These are phyloP conservation scores for Psilopsiagon aurifrons DNA, from an alignment of 2,113 vertebrate species.

Conservation along the genomic window DNA sequence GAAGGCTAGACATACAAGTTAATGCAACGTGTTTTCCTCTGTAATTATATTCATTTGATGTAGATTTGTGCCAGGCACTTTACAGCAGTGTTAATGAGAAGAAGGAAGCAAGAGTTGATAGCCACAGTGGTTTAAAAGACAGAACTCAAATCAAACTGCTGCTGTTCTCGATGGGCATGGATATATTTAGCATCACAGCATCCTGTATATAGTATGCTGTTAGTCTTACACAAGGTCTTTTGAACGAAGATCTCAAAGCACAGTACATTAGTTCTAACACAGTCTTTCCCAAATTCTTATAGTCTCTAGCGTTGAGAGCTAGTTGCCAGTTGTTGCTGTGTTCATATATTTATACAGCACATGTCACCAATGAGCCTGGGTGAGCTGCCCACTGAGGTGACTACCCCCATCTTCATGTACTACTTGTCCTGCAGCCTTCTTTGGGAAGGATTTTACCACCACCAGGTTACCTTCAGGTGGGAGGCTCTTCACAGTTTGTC, in stretches of 20 bases:
- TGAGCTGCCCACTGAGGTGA: background rate
- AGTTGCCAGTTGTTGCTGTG: background rate
- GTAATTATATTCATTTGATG: slow-evolving; percentile 52
- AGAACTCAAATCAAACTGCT: background rate
- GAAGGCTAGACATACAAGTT: background rate
- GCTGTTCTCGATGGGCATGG: background rate
- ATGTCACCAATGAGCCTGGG: background rate
- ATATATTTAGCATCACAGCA: slow-evolving; percentile 34
- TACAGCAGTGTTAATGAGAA: slow-evolving; percentile 33
- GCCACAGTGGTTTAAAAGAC: background rate
- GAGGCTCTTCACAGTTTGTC: background rate
- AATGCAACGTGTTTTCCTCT: slow-evolving; percentile 9
- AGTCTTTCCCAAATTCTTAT: background rate
- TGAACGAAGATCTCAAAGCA: background rate
- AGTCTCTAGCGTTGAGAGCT: background rate
- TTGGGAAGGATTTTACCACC: background rate
- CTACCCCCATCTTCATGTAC: background rate
- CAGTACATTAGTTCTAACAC: rapidly evolving
- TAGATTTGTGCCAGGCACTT: slow-evolving; percentile 36
- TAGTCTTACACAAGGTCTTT: background rate
- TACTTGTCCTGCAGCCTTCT: background rate
- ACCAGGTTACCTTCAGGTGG: background rate
- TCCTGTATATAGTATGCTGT: background rate
- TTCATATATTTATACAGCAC: background rate
- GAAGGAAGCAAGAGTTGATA: slow-evolving; percentile 21